Evolutionary conservation across 2,888 invertebrate genomes (phyloP).

Genomic region (Dynastes maya): DNA sequence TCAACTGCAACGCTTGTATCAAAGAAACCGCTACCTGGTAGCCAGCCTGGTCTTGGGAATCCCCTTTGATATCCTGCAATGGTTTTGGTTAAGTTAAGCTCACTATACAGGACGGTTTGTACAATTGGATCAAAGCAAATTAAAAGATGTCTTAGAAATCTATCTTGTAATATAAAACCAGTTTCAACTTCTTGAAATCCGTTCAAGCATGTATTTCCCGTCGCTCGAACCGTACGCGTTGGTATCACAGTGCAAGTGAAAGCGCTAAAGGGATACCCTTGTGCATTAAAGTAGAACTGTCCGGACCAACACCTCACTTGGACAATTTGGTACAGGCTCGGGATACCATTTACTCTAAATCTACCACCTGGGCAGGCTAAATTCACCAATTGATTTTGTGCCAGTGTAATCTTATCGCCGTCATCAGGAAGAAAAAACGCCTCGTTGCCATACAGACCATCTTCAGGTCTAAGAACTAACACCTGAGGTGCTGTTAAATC

Average conservation of each 20-base stretch:
- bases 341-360: constrained; percentile 42
- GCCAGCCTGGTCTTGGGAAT: constrained; percentile 70
- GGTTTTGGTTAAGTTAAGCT: constrained; percentile 70
- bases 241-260: constrained; percentile 61
- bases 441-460: constrained; percentile 38
- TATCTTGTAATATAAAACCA: constrained; percentile 71
- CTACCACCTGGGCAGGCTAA: constrained; percentile 55
- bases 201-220: constrained; percentile 69
- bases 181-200: constrained; percentile 67
- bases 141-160: constrained; percentile 71
- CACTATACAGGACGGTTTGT: constrained; percentile 73
- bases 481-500: constrained; percentile 27
- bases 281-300: constrained; percentile 50
- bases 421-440: constrained; percentile 54
- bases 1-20: constrained; percentile 65
- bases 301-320: constrained; percentile 45
- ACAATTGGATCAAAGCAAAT: constrained; percentile 73
- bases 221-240: constrained; percentile 67
- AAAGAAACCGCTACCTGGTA: constrained; percentile 70
- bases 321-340: constrained; percentile 6
- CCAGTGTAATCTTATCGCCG: constrained; percentile 52
- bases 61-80: constrained; percentile 71
- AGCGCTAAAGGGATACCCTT: constrained; percentile 65
- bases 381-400: constrained; percentile 49
- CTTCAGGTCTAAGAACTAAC: constrained; percentile 29